Evolutionary conservation across 2,113 vertebrate genomes (phyloP), one percentile per base, ranked within the genome.

Genomic region (Phodopus roborovskii): DNA sequence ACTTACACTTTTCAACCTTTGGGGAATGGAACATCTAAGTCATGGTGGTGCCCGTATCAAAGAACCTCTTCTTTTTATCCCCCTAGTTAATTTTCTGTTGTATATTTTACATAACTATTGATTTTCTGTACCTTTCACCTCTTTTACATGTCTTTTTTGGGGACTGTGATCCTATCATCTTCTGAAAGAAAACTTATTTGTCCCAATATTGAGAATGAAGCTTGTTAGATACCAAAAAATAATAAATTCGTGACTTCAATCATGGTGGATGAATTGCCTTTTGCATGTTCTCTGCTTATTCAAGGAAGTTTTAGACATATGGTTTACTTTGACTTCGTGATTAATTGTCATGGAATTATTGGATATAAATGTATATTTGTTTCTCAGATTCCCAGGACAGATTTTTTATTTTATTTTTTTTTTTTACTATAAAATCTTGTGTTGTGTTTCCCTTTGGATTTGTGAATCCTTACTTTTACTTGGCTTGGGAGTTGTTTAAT

Each of bases 391-490:
- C 11, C 64, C 70, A 6, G 81, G 19, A 58, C 62, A 88, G 19
- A 89, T 75, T 60, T 93, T 53, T 60, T 84, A 71, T 85, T 13
- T 94, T 92, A 92, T 92, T 77, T 60, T 84, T 75, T 85, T 13
- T 94, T 92, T 94, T 92, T 77, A 70, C 64, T 68, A n/a, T 75
- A 26, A 92, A 94, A 92, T 28, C n/a, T n/a, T 85, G 10, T 79
- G 36, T 58, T 93, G 30, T 79, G 36, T 58, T 93, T 26, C 30
- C 62, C 79, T 95, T 96, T 91, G 8, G 50, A 42, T 83, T 91
- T 92, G n/a, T 62, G 26, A 93, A 48, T 50, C 60, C 4, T 88
- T 24, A 79, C 19, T 82, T 93, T 90, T 86, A 90, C 74, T 96
- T 93, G 50, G n/a, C 10, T 92, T 96, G 36, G 7, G 39, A 24